phyloP scores from a whole-genome alignment of 2,113 vertebrate species.

The Gallinago jamesoni region DNA sequence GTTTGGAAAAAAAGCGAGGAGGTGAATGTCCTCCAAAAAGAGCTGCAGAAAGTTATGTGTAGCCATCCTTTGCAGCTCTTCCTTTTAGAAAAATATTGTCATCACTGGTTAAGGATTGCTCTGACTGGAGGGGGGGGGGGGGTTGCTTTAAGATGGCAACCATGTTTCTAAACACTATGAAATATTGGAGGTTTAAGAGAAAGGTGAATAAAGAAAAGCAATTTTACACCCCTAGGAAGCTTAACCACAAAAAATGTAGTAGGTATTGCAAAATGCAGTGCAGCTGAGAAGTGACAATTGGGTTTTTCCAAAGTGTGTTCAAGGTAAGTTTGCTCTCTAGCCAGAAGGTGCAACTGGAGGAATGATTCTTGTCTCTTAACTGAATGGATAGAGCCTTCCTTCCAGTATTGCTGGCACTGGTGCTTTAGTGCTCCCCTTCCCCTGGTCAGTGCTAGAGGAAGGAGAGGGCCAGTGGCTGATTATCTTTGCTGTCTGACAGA shows the following conservation, averaged over 20 bases:
- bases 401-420: not conserved
- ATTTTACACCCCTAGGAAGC: not conserved
- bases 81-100: not conserved
- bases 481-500: not conserved
- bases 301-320: not conserved
- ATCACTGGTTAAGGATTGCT: not conserved
- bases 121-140: not conserved
- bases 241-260: not conserved
- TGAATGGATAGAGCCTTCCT: not conserved
- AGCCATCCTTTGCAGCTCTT: not conserved
- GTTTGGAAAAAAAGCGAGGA: not conserved
- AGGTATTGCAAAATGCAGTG: not conserved
- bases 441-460: not conserved
- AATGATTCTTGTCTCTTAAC: not conserved
- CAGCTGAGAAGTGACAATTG: not conserved
- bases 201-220: not conserved
- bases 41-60: not conserved
- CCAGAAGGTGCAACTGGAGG: not conserved
- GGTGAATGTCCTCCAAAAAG: not conserved
- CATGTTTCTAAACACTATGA: not conserved
- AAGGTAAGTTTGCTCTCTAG: not conserved
- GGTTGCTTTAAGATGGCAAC: not conserved
- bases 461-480: not conserved
- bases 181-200: not conserved
- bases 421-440: not conserved